These are phyloP conservation scores for Gallinago media DNA, from an alignment of 2,113 vertebrate species.

Conservation along the genomic window DNA sequence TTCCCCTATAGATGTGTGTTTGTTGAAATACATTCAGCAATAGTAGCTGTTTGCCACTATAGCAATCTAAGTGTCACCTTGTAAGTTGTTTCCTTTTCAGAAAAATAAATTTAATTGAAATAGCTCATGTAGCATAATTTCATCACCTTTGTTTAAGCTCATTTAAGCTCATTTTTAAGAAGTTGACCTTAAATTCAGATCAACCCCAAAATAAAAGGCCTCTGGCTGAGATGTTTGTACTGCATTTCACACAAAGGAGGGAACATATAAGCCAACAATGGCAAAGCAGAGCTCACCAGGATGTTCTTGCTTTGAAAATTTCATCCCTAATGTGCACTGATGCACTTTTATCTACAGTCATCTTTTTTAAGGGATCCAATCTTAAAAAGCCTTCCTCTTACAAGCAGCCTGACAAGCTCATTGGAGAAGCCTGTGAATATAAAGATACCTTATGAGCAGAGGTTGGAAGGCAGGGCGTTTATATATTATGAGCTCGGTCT, in stretches of 20 bases:
- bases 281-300: not conserved
- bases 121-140: not conserved
- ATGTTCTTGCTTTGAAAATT: not conserved
- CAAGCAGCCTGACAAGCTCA: not conserved
- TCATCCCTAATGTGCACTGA: constrained; percentile 3
- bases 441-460: not conserved
- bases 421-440: constrained; percentile 14
- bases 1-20: not conserved
- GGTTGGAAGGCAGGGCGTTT: not conserved
- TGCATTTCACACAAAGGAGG: not conserved
- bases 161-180: constrained; percentile 21
- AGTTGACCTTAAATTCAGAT: constrained; percentile 27
- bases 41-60: not conserved
- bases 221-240: not conserved
- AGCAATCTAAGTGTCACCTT: not conserved
- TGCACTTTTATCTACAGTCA: constrained; percentile 6
- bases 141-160: not conserved
- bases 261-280: not conserved
- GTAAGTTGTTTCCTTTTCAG: not conserved
- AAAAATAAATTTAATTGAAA: not conserved
- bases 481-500: fast-evolving
- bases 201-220: not conserved
- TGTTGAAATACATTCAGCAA: not conserved
- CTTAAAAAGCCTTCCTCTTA: not conserved
- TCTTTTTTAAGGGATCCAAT: not conserved